These are phyloP conservation scores for Melanotaenia boesemani DNA, from an alignment of 2,797 vertebrate genomes.

Conservation along the genomic window DNA sequence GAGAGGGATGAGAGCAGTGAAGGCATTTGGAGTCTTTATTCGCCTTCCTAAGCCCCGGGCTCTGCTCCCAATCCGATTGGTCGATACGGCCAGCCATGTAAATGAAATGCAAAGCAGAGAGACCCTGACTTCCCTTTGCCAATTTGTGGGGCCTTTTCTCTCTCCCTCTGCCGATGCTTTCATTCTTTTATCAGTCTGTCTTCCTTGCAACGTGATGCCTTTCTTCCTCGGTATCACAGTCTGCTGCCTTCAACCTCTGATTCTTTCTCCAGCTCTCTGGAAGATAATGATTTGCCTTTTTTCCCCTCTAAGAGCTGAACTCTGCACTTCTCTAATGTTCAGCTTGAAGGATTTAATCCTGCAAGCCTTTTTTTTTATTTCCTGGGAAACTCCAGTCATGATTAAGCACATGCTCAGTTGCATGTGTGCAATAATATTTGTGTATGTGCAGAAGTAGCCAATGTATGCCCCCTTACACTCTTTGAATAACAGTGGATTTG, in stretches of 20 bases:
- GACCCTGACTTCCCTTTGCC: conserved; percentile 77
- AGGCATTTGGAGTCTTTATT: conserved; percentile 85
- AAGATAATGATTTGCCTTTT: conserved; percentile 72
- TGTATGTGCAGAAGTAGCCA: conserved; percentile 15
- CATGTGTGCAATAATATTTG: conserved; percentile 24
- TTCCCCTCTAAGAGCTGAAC: conserved; percentile 71
- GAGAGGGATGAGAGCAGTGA: conserved; percentile 83
- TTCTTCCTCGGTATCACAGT: conserved; percentile 65
- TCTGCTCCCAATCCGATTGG: conserved; percentile 87
- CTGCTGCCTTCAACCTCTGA: conserved; percentile 63
- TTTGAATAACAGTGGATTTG: conserved; percentile 61
- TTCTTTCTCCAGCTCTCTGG: conserved; percentile 47
- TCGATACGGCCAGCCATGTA: conserved; percentile 90
- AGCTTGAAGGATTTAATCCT: conserved; percentile 71
- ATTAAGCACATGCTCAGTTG: conserved; percentile 66
- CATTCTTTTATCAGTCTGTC: conserved; percentile 72
- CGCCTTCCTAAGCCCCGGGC: conserved; percentile 81
- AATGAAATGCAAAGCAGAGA: conserved; percentile 91
- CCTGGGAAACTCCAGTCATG: conserved; percentile 71
- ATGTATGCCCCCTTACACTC: conserved; percentile 73
- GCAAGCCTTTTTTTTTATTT: conserved; percentile 61
- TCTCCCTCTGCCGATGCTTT: conserved; percentile 62
- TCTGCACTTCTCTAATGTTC: conserved; percentile 77
- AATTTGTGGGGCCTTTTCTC: conserved; percentile 71
- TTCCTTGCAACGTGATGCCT: conserved; percentile 64